phyloP scores from a whole-genome alignment of 2,797 vertebrate genomes.

The Gymnodraco acuticeps region DNA sequence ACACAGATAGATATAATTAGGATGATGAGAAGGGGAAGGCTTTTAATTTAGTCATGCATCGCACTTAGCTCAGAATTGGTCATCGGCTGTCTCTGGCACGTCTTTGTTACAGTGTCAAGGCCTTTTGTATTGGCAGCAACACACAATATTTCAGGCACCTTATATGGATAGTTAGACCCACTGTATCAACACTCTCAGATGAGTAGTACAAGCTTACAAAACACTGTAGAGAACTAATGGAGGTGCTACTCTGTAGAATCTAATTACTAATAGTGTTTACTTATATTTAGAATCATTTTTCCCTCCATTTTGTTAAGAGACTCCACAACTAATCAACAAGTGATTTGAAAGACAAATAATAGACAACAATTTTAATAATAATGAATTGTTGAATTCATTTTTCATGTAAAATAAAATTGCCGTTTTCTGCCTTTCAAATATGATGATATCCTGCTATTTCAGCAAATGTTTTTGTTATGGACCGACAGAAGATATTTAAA shows the following conservation, averaged over 20 bases:
- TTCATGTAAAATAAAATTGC: too few species aligned
- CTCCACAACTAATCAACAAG: too few species aligned
- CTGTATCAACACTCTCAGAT: conserved; percentile 21
- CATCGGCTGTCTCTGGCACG: conserved; percentile 36
- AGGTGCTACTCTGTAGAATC: neutral
- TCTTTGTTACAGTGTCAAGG: conserved; percentile 38
- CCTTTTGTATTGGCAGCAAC: conserved; percentile 28
- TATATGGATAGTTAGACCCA: conserved; percentile 25
- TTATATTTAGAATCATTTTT: neutral
- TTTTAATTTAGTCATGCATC: conserved; percentile 49
- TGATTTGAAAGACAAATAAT: too few species aligned
- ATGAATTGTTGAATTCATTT: too few species aligned
- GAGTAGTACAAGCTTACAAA: conserved; percentile 19
- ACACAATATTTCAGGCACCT: conserved; percentile 39
- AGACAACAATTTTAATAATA: too few species aligned
- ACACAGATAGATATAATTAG: conserved; percentile 46
- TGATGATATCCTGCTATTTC: too few species aligned
- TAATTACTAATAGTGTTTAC: neutral
- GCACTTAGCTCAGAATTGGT: conserved; percentile 43
- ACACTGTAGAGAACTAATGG: neutral
- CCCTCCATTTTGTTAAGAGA: neutral
- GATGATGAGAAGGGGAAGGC: conserved; percentile 29
- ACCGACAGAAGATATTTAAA: too few species aligned
- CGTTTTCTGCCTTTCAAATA: too few species aligned
- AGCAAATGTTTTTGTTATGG: too few species aligned